Conservation (phyloP, 2,888 invertebrate species). For the Silvanus unidentatus region DNA sequence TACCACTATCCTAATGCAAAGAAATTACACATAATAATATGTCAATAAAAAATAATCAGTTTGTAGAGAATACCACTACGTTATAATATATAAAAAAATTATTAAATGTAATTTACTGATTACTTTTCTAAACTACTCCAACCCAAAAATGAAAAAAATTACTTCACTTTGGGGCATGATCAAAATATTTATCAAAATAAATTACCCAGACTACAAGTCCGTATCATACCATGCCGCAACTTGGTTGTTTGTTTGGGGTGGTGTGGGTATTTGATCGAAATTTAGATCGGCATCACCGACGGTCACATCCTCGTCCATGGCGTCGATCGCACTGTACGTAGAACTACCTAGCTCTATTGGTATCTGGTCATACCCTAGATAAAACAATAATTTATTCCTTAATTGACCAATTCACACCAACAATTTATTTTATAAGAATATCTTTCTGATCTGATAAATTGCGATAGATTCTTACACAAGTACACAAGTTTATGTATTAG, state of each 20-base stretch:
- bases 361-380: slow-evolving; percentile 91
- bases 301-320: slow-evolving; percentile 65
- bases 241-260: slow-evolving; percentile 85
- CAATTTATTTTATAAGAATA: too few species aligned
- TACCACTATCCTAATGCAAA: too few species aligned
- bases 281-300: slow-evolving; percentile 70
- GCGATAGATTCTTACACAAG: too few species aligned
- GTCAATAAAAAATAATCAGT: too few species aligned
- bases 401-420: not conserved
- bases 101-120: too few species aligned
- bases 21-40: too few species aligned
- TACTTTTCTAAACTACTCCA: too few species aligned
- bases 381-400: slow-evolving; percentile 1
- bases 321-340: slow-evolving; percentile 75
- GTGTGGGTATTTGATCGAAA: slow-evolving; percentile 76
- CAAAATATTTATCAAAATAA: not conserved
- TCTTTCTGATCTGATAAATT: too few species aligned
- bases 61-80: too few species aligned
- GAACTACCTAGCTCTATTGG: slow-evolving; percentile 89
- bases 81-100: too few species aligned
- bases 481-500: too few species aligned
- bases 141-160: not conserved
- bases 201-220: slow-evolving; percentile 64
- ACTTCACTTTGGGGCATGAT: not conserved
- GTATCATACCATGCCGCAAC: slow-evolving; percentile 98